A percentile compares a stretch with the other conserved stretches of the same genome.
Conservation (phyloP, 2,888 invertebrate species). For the Lycocerus yunnanus region DNA sequence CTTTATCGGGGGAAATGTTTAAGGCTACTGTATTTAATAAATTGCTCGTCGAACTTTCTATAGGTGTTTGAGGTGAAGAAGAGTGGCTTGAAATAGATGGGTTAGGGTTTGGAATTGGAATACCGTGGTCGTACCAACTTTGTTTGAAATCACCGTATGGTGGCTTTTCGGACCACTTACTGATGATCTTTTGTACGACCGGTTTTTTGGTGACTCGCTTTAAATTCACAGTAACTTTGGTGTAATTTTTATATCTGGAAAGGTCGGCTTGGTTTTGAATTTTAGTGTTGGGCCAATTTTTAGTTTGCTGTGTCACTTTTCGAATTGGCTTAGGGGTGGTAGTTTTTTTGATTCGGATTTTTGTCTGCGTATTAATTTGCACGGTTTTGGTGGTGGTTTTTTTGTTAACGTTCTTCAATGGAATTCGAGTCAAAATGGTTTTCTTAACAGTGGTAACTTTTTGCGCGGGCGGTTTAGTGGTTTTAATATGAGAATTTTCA, state of each 20-base stretch:
- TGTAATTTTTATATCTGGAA: constrained; percentile 32
- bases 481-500: background rate
- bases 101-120: constrained; percentile 45
- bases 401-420: background rate
- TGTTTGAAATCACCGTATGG: constrained; percentile 57
- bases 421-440: background rate
- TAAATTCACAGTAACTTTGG: constrained; percentile 4
- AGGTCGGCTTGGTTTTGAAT: constrained; percentile 21
- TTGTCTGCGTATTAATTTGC: background rate
- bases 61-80: background rate
- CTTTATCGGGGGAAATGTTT: constrained; percentile 41
- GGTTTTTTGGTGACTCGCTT: constrained; percentile 40
- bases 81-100: constrained; percentile 49
- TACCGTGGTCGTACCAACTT: constrained; percentile 53
- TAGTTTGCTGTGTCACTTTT: background rate
- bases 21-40: constrained; percentile 45
- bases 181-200: constrained; percentile 53
- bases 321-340: background rate
- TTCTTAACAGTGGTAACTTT: background rate
- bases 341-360: background rate
- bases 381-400: constrained; percentile 8
- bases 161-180: constrained; percentile 61
- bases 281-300: constrained; percentile 33
- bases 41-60: constrained; percentile 27
- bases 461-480: background rate